phyloP scores from a whole-genome alignment of 2,113 vertebrate genomes.

The Dinomys branickii region DNA sequence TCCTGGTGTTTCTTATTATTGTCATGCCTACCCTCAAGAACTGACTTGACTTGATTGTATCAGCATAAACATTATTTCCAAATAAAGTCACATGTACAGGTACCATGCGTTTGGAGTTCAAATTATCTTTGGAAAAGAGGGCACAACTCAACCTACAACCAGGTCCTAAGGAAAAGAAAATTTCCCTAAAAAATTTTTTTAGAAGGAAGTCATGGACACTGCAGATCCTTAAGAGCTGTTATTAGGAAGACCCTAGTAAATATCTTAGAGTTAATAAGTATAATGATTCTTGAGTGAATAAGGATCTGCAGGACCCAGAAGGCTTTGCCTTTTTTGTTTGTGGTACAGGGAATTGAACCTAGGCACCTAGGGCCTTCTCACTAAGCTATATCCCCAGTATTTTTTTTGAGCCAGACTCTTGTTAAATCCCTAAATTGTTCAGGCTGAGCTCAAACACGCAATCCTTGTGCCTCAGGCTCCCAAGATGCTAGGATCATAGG shows the following conservation, averaged over 20 bases:
- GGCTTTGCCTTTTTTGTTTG: neutral
- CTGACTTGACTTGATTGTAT: neutral
- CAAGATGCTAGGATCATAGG: too few species aligned
- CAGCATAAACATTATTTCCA: neutral
- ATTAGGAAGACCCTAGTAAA: neutral
- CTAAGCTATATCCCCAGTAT: neutral
- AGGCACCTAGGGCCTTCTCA: neutral
- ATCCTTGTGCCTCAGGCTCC: neutral
- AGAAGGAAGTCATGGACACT: neutral
- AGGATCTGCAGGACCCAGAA: neutral
- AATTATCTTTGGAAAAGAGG: neutral
- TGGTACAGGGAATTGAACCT: neutral
- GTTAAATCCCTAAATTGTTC: neutral
- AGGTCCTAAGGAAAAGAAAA: neutral
- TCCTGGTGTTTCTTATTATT: neutral
- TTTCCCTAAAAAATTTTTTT: neutral
- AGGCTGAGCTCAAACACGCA: neutral
- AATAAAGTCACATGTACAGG: neutral
- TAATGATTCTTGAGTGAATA: neutral
- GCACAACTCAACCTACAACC: neutral
- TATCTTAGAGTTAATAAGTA: neutral
- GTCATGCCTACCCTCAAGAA: neutral
- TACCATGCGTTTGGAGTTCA: neutral
- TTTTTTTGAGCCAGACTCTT: neutral
- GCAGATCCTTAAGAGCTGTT: neutral